Percentiles rank a stretch among this genome's conserved stretches.
Conservation (phyloP, 2,797 vertebrate genomes). For the Simalia tracyae region DNA sequence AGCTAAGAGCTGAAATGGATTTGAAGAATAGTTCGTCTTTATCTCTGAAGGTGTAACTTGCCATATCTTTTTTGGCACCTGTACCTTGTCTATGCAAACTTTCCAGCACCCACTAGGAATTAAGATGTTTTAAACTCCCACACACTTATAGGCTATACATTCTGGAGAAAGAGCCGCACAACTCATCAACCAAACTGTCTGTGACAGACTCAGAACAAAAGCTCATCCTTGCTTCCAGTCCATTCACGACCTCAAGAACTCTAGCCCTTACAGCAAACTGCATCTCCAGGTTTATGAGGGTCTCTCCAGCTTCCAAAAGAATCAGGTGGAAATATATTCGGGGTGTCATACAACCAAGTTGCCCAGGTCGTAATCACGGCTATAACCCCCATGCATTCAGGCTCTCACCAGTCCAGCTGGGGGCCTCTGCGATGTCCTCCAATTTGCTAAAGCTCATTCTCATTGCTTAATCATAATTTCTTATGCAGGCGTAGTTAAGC, state of each 20-base stretch:
- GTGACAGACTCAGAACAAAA: neutral
- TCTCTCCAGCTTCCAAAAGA: neutral
- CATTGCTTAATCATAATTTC: constrained; percentile 9
- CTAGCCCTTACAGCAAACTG: neutral
- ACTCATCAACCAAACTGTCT: neutral
- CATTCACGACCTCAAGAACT: neutral
- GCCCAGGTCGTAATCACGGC: neutral
- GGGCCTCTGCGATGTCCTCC: neutral
- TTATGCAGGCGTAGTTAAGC: neutral
- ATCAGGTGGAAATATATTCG: neutral
- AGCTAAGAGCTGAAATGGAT: too few relatives aligned
- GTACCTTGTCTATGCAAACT: too few relatives aligned
- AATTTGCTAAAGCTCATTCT: neutral
- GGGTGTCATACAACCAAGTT: neutral
- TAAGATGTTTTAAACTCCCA: too few relatives aligned
- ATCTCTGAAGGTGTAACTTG: too few relatives aligned
- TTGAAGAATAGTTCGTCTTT: too few relatives aligned
- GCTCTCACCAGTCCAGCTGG: neutral
- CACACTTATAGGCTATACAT: too few relatives aligned
- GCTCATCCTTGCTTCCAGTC: neutral
- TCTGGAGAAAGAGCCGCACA: too few relatives aligned
- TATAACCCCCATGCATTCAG: neutral
- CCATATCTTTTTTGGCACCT: too few relatives aligned
- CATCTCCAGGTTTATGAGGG: neutral
- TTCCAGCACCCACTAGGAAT: too few relatives aligned